Base-by-base conservation (phyloP, 2,797 vertebrate genomes). In the Pseudotriccus pelzelni region DNA sequence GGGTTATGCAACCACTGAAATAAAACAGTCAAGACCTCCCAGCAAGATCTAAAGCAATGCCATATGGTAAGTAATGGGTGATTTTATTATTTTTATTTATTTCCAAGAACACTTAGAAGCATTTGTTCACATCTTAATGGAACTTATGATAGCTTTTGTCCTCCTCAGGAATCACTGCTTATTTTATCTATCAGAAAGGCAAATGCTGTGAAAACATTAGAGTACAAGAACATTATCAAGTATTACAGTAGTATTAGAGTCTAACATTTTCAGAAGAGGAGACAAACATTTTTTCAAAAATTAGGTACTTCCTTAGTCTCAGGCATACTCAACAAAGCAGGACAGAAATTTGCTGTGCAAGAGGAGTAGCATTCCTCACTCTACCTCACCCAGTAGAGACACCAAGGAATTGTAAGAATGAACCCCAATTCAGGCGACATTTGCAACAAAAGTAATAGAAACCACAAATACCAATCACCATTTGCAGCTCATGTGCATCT, bases 41-140 rank as follows among this genome's bases (percentile, higher is more conserved):
- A 87, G 77, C 25, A 88, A 85, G 84, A 89, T 41, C 85, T 85
- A 93, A 87, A 95, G 16, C 64, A 93, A 41, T 34, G 44, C 64
- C 75, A 93, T 74, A 74, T 63, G 75, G 56, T 63, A 83, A 91
- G 41, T 74, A 91, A 91, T 5, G 0, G 44, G 39, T 6, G 7
- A 18, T 17, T 10, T 8, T 22, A 10, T 22, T 47, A 11, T 18
- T 23, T 34, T 46, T 22, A 30, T 68, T 28, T 12, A 78, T 64
- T 78, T 78, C 88, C 64, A 67, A 69, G 67, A 86, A 94, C 53
- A 72, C 41, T 88, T 62, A 58, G 14, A 91, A 75, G n/a, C 32
- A 75, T 79, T 84, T 88, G 59, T 76, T 88, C 59, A 67, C 14
- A n/a, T 76, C 68, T 79, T 70, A 81, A 86, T 41, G 24, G 74